A percentile compares a stretch with the other conserved stretches of the same genome.
Conservation (phyloP, 2,113 vertebrate genomes). For the Elachura formosa region DNA sequence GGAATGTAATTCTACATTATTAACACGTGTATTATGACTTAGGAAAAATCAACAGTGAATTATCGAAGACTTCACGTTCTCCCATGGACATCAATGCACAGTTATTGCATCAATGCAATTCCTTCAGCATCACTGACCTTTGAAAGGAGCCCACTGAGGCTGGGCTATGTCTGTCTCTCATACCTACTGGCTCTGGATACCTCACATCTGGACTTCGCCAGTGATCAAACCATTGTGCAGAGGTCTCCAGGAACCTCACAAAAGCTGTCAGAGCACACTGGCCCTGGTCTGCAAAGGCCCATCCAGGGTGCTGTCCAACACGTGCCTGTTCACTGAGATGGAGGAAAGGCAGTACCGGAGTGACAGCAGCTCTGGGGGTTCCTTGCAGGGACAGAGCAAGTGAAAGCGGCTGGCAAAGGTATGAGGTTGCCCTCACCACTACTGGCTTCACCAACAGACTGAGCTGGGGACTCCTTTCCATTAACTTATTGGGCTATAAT, state of each 20-base stretch:
- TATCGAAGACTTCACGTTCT: not conserved
- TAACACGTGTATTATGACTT: not conserved
- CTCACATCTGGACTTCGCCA: not conserved
- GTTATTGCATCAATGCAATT: too few relatives aligned
- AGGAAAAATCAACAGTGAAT: not conserved
- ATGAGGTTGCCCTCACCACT: rapidly evolving
- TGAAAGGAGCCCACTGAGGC: not conserved
- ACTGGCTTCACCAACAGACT: not conserved
- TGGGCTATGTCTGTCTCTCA: not conserved
- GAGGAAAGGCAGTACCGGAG: not conserved
- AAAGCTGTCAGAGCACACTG: not conserved
- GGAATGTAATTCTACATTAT: not conserved
- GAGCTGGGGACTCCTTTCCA: not conserved
- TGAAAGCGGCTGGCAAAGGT: not conserved
- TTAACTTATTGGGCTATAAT: not conserved
- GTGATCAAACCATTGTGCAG: not conserved
- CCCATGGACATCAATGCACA: not conserved
- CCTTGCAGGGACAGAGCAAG: rapidly evolving
- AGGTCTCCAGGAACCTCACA: not conserved
- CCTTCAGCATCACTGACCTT: not conserved
- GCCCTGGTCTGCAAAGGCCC: not conserved
- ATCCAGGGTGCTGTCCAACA: not conserved
- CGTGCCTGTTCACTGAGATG: not conserved
- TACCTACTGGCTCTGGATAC: not conserved
- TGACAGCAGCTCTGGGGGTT: not conserved